Evolutionary conservation across 2,113 vertebrate genomes (phyloP), one percentile per base, ranked within the genome.

Genomic region (Nycticryphes semicollaris): DNA sequence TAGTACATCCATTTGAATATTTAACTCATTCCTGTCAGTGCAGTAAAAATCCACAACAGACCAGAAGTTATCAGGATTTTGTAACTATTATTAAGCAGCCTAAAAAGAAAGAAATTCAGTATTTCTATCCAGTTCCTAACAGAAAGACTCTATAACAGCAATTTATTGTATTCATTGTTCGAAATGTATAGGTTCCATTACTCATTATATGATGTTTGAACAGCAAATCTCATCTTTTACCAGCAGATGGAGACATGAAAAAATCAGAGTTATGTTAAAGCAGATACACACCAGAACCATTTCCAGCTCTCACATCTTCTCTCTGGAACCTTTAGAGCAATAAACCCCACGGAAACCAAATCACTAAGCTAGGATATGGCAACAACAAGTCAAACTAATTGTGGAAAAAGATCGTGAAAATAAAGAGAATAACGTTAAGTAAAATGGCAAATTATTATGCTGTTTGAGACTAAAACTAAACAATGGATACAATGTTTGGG

Each of bases 221-320:
- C 37, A 92, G 84, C 14, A 89, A 91, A 90, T 95, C 62, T 97
- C 74, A 25, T 62, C 43, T 96, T 94, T 78, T 85, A 73, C 96
- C 96, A 96, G 95, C 89, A 97, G 96, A 93, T 95, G 96, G 96
- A 96, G 96, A 96, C 77, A 93, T 35, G 77, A 92, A 96, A 96
- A 96, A 97, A 90, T 87, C 74, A 64, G 84, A 94, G 45, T 75
- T 84, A 15, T 9, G 37, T 15, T 68, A 78, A 94, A 41, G 72
- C 53, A 96, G 60, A 67, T 35, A 57, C 28, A 78, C 23, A 76
- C 10, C n/a, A 53, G 64, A 81, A 84, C 33, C 53, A 80, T 59
- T 83, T 92, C 37, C 50, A 91, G 48, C 47, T 76, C 22, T 56
- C 19, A 74, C 41, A 16, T 75, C 68, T 45, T 57, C 27, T 33